These are phyloP conservation scores for Electrophaes corylata DNA, from an alignment of 2,888 invertebrate species.

Conservation along the genomic window DNA sequence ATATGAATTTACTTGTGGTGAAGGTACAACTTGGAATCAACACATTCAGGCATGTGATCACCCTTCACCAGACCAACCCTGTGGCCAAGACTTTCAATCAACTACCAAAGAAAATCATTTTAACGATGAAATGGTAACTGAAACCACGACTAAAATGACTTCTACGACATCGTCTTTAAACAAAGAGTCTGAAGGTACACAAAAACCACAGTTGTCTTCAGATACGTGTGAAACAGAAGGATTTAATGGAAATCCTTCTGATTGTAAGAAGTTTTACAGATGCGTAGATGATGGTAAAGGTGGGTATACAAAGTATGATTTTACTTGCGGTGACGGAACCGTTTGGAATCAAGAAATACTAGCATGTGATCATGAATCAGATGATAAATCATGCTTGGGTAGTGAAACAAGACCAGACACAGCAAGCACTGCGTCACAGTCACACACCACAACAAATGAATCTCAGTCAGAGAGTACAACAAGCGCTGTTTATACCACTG, in stretches of 20 bases:
- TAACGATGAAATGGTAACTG: conserved; percentile 30
- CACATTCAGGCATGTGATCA: conserved; percentile 81
- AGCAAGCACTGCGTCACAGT: conserved; percentile 13
- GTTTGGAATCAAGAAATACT: conserved; percentile 85
- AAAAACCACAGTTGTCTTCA: conserved; percentile 37
- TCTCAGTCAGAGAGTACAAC: conserved; percentile 28
- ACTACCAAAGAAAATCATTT: conserved; percentile 25
- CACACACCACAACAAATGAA: conserved; percentile 27
- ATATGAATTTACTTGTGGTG: conserved; percentile 84
- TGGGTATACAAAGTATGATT: conserved; percentile 86
- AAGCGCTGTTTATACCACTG: conserved; percentile 31
- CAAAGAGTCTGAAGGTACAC: conserved; percentile 18
- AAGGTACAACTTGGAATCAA: conserved; percentile 86
- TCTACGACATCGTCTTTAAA: conserved; percentile 15
- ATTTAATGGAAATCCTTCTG: conserved; percentile 86
- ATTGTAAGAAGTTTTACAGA: conserved; percentile 90
- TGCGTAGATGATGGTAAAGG: conserved; percentile 86
- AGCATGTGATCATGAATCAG: conserved; percentile 80
- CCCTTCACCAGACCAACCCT: conserved; percentile 28
- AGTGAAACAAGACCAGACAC: conserved; percentile 18
- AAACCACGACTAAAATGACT: conserved; percentile 18
- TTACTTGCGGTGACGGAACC: conserved; percentile 88
- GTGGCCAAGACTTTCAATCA: conserved; percentile 19
- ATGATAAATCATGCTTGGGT: conserved; percentile 42
- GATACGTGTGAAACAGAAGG: conserved; percentile 84